These are phyloP conservation scores for Callaeas wilsoni DNA, from an alignment of 2,113 vertebrate species.

Conservation along the genomic window DNA sequence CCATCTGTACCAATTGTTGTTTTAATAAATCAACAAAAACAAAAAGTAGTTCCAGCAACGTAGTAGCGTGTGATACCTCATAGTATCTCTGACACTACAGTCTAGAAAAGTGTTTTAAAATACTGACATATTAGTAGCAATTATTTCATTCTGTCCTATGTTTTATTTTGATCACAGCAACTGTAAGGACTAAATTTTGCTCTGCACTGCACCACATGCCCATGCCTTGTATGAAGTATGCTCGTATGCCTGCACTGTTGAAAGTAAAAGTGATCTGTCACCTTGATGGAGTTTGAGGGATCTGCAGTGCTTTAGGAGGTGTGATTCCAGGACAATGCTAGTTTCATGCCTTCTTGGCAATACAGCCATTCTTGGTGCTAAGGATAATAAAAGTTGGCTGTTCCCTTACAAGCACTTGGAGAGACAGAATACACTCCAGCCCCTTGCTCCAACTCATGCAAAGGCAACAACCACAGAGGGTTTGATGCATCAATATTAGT, in stretches of 20 bases:
- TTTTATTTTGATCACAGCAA: neutral
- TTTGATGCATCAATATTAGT: neutral
- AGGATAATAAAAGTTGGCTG: neutral
- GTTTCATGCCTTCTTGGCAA: neutral
- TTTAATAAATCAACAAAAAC: neutral
- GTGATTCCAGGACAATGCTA: neutral
- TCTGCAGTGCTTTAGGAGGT: neutral
- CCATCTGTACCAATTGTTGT: neutral
- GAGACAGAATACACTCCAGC: neutral
- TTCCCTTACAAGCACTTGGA: neutral
- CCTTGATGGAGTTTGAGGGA: neutral
- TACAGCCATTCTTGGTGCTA: neutral
- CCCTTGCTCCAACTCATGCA: neutral
- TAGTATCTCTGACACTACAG: neutral
- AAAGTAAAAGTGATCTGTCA: neutral
- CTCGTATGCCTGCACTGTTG: neutral
- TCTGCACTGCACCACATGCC: neutral
- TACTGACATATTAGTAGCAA: neutral
- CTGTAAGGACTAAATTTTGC: neutral
- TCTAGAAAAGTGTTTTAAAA: neutral
- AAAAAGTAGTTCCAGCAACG: neutral
- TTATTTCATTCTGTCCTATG: neutral
- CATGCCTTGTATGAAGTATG: neutral
- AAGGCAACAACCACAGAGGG: neutral
- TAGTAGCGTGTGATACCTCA: neutral